phyloP scores from a whole-genome alignment of 2,113 vertebrate species.

The Pteropus alecto region DNA sequence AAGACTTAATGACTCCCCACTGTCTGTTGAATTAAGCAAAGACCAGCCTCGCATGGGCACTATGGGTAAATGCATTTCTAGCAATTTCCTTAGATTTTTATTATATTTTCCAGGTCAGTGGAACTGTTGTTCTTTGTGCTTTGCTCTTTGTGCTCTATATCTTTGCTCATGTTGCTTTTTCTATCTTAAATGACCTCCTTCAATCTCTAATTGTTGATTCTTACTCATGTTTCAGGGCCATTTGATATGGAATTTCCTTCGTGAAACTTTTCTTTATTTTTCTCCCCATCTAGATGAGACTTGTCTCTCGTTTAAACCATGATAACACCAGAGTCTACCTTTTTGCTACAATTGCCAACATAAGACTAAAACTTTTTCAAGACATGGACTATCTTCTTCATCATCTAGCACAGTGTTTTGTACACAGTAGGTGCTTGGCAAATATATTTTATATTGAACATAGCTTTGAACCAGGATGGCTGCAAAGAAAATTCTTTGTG shows the following conservation, averaged over 20 bases:
- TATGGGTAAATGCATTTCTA: background rate
- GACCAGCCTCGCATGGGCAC: background rate
- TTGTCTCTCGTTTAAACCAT: background rate
- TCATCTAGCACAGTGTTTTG: background rate
- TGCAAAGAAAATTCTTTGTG: background rate
- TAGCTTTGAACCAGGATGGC: background rate
- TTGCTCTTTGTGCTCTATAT: background rate
- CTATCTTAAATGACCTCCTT: background rate
- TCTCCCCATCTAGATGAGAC: background rate
- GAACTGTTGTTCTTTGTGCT: background rate
- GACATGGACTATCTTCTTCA: background rate
- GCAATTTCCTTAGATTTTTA: background rate
- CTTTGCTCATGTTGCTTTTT: slow-evolving; percentile 29
- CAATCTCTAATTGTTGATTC: background rate
- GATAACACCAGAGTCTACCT: background rate
- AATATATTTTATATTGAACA: background rate
- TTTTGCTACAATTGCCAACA: background rate
- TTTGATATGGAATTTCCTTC: slow-evolving; percentile 14
- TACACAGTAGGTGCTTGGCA: slow-evolving; percentile 1
- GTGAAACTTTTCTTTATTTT: background rate
- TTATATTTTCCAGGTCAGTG: background rate
- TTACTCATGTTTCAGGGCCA: background rate
- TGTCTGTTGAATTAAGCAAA: background rate
- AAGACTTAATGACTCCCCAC: background rate
- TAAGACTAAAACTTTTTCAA: background rate